Evolutionary conservation across 2,797 vertebrate species (phyloP).

Genomic region (Manis javanica): DNA sequence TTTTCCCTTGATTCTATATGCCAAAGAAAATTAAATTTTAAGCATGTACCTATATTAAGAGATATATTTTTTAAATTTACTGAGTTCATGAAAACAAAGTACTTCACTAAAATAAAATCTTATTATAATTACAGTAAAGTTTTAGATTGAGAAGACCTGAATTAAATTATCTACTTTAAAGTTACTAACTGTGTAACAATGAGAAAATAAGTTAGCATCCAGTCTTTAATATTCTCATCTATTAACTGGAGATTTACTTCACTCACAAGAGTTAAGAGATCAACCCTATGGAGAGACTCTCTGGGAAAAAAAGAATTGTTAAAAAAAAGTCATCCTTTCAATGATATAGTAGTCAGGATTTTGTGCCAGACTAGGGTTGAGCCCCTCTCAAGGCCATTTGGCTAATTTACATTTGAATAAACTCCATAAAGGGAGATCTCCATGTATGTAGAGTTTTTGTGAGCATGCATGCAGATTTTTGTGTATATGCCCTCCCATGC

Average conservation of each 20-base stretch:
- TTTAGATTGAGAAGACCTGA: not conserved
- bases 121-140: not conserved
- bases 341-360: not conserved
- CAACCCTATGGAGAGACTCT: not conserved
- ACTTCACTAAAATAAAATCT: not conserved
- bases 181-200: not conserved
- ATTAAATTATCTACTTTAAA: not conserved
- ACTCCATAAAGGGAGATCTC: not conserved
- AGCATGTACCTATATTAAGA: not conserved
- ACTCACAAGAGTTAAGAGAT: not conserved
- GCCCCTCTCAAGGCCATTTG: not conserved
- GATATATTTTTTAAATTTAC: not conserved
- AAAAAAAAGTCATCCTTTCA: not conserved
- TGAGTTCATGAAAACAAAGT: not conserved
- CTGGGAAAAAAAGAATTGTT: not conserved
- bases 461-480: not conserved
- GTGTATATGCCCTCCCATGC: not conserved
- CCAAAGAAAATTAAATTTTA: slow-evolving; percentile 30
- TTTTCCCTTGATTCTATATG: not conserved
- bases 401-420: not conserved
- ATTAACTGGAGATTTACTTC: not conserved
- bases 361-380: not conserved
- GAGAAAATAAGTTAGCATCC: not conserved
- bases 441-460: not conserved
- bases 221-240: not conserved